Conservation (phyloP, 2,888 invertebrate genomes). For the Elysia crispata region DNA sequence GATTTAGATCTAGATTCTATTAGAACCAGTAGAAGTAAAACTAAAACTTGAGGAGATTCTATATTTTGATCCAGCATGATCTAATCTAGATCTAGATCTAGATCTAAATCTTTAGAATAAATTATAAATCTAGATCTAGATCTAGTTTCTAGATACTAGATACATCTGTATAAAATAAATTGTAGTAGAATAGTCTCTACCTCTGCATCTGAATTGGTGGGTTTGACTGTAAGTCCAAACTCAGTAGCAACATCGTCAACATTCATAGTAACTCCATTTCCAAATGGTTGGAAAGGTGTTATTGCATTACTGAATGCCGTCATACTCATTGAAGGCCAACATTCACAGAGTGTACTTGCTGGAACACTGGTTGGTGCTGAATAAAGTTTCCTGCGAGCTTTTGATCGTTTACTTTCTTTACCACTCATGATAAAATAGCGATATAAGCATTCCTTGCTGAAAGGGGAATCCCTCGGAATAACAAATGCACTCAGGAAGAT, state of each 20-base stretch:
- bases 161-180: no score
- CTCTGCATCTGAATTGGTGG: conserved; percentile 39
- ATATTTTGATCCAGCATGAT: no score
- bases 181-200: conserved; percentile 10
- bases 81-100: no score
- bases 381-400: conserved; percentile 44
- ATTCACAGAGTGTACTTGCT: background rate
- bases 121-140: no score
- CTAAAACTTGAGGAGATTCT: no score
- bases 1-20: no score
- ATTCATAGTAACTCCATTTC: conserved; percentile 40
- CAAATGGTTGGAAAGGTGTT: conserved; percentile 45
- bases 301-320: conserved; percentile 16
- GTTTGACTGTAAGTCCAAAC: conserved; percentile 15
- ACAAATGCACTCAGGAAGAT: no score
- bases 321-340: background rate
- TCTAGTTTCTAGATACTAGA: no score
- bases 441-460: background rate
- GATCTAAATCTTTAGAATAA: no score
- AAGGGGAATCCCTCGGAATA: background rate
- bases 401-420: conserved; percentile 45
- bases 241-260: conserved; percentile 43
- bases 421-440: conserved; percentile 39
- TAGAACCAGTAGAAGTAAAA: no score
- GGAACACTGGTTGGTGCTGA: conserved; percentile 5